Conservation (phyloP, 1,140 invertebrate genomes). For the Zaprionus nigranus region DNA sequence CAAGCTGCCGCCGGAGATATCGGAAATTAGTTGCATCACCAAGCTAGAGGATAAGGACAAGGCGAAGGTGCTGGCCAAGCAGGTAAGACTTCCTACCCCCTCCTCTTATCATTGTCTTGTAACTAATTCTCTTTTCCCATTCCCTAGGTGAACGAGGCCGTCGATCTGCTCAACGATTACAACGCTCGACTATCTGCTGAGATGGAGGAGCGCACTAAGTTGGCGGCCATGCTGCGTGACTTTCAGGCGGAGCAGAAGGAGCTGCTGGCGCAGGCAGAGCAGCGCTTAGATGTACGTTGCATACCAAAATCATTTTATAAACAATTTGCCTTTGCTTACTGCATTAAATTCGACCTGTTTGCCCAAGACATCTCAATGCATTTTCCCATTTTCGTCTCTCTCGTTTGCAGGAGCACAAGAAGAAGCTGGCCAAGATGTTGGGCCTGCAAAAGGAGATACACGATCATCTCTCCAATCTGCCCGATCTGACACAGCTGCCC, state of each 20-base stretch:
- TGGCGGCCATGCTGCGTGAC: conserved; percentile 94
- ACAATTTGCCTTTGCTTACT: conserved; percentile 4
- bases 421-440: conserved; percentile 94
- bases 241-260: conserved; percentile 94
- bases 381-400: conserved; percentile 9
- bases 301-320: conserved; percentile 15
- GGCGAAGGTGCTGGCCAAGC: conserved; percentile 70
- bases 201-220: conserved; percentile 93
- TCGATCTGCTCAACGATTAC: conserved; percentile 93
- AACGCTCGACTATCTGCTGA: conserved; percentile 94
- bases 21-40: conserved; percentile 93
- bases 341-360: conserved; percentile 22
- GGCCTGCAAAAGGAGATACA: conserved; percentile 94
- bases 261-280: conserved; percentile 92
- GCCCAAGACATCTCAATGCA: conserved; percentile 11
- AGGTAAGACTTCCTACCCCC: conserved; percentile 45
- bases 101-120: too few relatives aligned
- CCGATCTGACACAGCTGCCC: conserved; percentile 95
- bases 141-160: conserved; percentile 91
- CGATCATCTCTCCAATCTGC: conserved; percentile 96
- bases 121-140: neutral
- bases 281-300: conserved; percentile 91
- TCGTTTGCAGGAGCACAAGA: conserved; percentile 92
- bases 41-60: conserved; percentile 90
- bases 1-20: conserved; percentile 96